Conservation (phyloP, 2,797 vertebrate species). For the Brachyrhaphis roseni region DNA sequence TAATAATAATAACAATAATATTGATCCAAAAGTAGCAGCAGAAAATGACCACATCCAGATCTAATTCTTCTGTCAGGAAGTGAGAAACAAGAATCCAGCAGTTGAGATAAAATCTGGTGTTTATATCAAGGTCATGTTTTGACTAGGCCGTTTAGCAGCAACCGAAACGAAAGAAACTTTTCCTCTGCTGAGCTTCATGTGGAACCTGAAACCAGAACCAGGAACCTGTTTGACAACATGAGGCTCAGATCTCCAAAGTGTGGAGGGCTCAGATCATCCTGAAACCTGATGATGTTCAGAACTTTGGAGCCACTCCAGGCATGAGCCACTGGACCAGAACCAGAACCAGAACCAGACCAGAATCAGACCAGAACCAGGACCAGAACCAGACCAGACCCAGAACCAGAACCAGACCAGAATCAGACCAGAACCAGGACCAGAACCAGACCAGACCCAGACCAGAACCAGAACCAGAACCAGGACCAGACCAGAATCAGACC, state of each 20-base stretch:
- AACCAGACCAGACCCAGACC: too few species aligned
- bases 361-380: too few species aligned
- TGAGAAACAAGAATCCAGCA: not conserved
- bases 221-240: not conserved
- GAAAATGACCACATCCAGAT: not conserved
- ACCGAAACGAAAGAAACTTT: not conserved
- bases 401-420: too few species aligned
- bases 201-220: not conserved
- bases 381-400: too few species aligned
- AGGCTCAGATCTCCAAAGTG: not conserved
- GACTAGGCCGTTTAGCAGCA: not conserved
- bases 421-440: too few species aligned
- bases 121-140: not conserved
- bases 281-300: too few species aligned
- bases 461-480: too few species aligned
- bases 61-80: accelerated
- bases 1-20: too few species aligned
- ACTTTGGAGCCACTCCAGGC: not conserved
- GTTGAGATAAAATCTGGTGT: not conserved
- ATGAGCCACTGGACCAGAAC: not conserved
- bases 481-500: accelerated
- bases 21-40: not conserved
- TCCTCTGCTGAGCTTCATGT: too few species aligned
- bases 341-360: too few species aligned
- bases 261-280: too few species aligned